Evolutionary conservation across 1,140 invertebrate genomes (phyloP).

Genomic region (Plectus sambesii): DNA sequence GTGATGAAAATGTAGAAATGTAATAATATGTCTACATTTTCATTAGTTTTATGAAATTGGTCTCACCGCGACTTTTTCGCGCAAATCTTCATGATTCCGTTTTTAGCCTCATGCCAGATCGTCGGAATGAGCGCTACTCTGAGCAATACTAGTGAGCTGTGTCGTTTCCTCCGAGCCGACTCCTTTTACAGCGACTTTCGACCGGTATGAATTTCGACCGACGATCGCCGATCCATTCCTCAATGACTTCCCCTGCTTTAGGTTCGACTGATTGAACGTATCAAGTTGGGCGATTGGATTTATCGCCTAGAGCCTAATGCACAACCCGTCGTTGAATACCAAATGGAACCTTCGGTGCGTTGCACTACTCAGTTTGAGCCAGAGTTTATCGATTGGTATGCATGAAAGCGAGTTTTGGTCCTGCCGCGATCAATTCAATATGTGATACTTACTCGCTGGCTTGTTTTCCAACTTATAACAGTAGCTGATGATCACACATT

Average conservation of each 20-base stretch:
- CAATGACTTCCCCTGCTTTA: constrained; percentile 20
- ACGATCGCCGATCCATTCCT: neutral
- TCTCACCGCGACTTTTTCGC: too few species aligned
- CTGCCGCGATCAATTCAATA: too few species aligned
- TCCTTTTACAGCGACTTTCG: constrained; percentile 72
- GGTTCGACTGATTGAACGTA: constrained; percentile 68
- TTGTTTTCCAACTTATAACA: too few species aligned
- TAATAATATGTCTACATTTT: too few species aligned
- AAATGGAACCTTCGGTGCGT: too few species aligned
- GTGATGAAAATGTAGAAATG: too few species aligned
- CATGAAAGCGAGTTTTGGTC: too few species aligned
- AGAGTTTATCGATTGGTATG: too few species aligned
- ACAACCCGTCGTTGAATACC: constrained; percentile 49
- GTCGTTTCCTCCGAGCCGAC: constrained; percentile 56
- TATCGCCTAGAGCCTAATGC: constrained; percentile 56
- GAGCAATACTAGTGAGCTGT: constrained; percentile 67
- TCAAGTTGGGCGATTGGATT: constrained; percentile 64
- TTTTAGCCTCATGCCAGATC: constrained; percentile 56
- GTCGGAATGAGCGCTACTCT: constrained; percentile 95
- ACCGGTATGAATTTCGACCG: constrained; percentile 52
- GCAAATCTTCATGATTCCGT: too few species aligned
- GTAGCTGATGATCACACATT: too few species aligned
- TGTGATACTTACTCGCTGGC: too few species aligned
- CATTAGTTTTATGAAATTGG: too few species aligned
- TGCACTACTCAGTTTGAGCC: constrained; percentile 20